Evolutionary conservation across 2,888 invertebrate species (phyloP).

Genomic region (Apodemia zela): DNA sequence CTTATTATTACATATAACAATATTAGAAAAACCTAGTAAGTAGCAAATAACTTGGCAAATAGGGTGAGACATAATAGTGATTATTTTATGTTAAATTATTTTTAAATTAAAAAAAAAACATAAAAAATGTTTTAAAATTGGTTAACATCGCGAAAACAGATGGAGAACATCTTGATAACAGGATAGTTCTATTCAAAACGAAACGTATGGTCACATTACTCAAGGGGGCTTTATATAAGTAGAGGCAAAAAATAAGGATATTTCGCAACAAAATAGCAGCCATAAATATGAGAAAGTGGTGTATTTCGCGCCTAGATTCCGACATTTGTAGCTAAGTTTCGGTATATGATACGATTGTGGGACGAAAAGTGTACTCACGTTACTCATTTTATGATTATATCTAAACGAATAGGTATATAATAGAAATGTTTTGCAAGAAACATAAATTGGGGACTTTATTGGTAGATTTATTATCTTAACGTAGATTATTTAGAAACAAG

Average conservation of each 20-base stretch:
- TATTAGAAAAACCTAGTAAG: too few species aligned
- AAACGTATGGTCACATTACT: conserved; percentile 3
- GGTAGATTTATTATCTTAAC: background rate
- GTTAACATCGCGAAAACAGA: too few species aligned
- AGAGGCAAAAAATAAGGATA: conserved; percentile 49
- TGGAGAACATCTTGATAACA: too few species aligned
- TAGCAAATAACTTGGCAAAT: too few species aligned
- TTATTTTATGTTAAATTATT: too few species aligned
- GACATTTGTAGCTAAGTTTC: conserved; percentile 37
- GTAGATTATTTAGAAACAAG: too few species aligned
- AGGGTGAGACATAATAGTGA: too few species aligned
- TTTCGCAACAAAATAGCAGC: conserved; percentile 53
- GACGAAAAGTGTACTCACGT: background rate
- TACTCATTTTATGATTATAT: conserved; percentile 11
- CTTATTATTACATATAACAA: too few species aligned
- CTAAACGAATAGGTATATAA: conserved; percentile 5
- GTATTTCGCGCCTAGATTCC: conserved; percentile 44
- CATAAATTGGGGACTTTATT: background rate
- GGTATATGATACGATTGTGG: conserved; percentile 28
- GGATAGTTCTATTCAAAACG: background rate
- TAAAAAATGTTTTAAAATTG: too few species aligned
- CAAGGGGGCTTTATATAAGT: conserved; percentile 37
- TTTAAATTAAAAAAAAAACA: too few species aligned
- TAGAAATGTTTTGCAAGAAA: conserved; percentile 1
- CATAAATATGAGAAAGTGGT: conserved; percentile 61